These are phyloP conservation scores for Xyliphius kryptos DNA, from an alignment of 2,113 vertebrate species.

Conservation along the genomic window DNA sequence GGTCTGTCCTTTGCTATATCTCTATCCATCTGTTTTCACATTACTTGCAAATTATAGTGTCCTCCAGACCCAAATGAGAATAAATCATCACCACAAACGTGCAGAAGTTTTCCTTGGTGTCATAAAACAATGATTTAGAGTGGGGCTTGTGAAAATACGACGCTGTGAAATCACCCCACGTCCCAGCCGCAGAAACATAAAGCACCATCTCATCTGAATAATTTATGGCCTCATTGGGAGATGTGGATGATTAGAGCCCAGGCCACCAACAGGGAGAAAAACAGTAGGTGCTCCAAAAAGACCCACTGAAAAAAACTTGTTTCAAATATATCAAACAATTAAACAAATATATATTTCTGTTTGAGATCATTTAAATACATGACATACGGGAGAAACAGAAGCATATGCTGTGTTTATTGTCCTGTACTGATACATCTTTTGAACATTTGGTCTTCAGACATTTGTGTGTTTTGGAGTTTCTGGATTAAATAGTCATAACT, in stretches of 20 bases:
- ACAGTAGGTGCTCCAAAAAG: slow-evolving; percentile 96
- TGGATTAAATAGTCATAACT: slow-evolving; percentile 90
- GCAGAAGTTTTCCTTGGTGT: slow-evolving; percentile 91
- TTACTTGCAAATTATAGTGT: slow-evolving; percentile 89
- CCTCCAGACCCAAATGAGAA: slow-evolving; percentile 92
- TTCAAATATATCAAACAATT: slow-evolving; percentile 98
- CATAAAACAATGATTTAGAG: slow-evolving; percentile 99
- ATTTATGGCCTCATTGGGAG: slow-evolving; percentile 98
- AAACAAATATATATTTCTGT: slow-evolving; percentile 94
- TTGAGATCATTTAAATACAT: too few species aligned
- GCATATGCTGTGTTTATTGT: slow-evolving; percentile 92
- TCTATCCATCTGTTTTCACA: slow-evolving; percentile 99
- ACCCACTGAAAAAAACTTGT: slow-evolving; percentile 89
- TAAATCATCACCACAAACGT: slow-evolving; percentile 89
- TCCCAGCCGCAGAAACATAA: slow-evolving; percentile 86
- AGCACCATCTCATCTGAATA: slow-evolving; percentile 88
- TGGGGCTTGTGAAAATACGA: slow-evolving; percentile 90
- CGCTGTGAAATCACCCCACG: slow-evolving; percentile 77
- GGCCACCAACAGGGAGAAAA: slow-evolving; percentile 99
- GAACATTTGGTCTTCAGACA: slow-evolving; percentile 84
- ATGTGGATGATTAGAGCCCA: slow-evolving; percentile 86
- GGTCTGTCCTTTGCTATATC: slow-evolving; percentile 81
- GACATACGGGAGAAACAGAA: slow-evolving; percentile 63
- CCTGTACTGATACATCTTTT: slow-evolving; percentile 76
- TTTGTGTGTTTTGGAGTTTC: slow-evolving; percentile 98